Conservation (phyloP, 2,797 vertebrate genomes). For the Amblyopsis hoosieri region DNA sequence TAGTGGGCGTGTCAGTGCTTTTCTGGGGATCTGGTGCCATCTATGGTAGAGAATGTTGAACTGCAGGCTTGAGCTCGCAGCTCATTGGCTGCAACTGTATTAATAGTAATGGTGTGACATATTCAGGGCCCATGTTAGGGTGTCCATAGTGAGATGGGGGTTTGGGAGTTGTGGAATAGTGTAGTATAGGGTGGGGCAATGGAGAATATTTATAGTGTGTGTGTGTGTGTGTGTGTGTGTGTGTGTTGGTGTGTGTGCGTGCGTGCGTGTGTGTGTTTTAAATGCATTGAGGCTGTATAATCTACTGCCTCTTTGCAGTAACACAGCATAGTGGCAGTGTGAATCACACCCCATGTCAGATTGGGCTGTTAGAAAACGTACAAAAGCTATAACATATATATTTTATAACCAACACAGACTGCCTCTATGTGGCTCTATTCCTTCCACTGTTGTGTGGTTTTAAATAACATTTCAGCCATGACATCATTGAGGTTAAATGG, state of each 20-base stretch:
- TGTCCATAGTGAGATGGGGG: slow-evolving; percentile 52
- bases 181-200: slow-evolving; percentile 61
- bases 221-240: slow-evolving; percentile 14
- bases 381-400: too few relatives aligned
- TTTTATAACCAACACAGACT: too few relatives aligned
- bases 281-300: slow-evolving; percentile 59
- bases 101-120: slow-evolving; percentile 80
- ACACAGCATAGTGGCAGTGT: slow-evolving; percentile 47
- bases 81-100: slow-evolving; percentile 73
- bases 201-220: slow-evolving; percentile 69
- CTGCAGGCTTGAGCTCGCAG: slow-evolving; percentile 35
- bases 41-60: slow-evolving; percentile 78
- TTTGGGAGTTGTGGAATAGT: slow-evolving; percentile 41
- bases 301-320: slow-evolving; percentile 50
- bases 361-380: slow-evolving; percentile 25
- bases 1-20: slow-evolving; percentile 70
- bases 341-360: slow-evolving; percentile 62
- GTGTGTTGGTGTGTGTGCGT: slow-evolving; percentile 42
- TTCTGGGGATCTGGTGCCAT: slow-evolving; percentile 70
- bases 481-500: too few relatives aligned
- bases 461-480: too few relatives aligned
- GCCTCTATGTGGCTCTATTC: too few relatives aligned
- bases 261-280: slow-evolving; percentile 12
- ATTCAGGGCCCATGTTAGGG: slow-evolving; percentile 71
- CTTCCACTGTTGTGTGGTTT: too few relatives aligned